phyloP scores from a whole-genome alignment of 2,888 invertebrate genomes.

The Luffia ferchaultella region DNA sequence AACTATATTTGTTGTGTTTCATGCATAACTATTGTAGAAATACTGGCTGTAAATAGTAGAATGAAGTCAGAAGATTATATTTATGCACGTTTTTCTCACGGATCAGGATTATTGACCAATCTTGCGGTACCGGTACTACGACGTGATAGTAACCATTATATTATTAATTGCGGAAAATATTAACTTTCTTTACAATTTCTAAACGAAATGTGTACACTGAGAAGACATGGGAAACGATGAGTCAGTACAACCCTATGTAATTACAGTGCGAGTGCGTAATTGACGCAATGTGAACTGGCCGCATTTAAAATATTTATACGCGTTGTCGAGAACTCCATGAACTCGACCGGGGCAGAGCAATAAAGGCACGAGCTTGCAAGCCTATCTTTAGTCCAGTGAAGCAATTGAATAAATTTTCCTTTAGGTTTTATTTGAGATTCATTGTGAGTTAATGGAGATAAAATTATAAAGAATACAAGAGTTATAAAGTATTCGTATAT shows the following conservation, averaged over 20 bases:
- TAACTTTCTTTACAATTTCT: not conserved
- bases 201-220: too few relatives aligned
- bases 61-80: not conserved
- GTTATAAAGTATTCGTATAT: not conserved
- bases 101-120: constrained; percentile 6
- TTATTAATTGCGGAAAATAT: constrained; percentile 17
- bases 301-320: constrained; percentile 1
- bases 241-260: constrained; percentile 16
- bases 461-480: too few relatives aligned
- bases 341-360: not conserved
- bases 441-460: too few relatives aligned
- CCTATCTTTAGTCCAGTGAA: not conserved
- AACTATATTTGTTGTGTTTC: too few relatives aligned
- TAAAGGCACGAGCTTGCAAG: not conserved
- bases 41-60: not conserved
- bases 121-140: constrained; percentile 9
- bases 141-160: constrained; percentile 22
- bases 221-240: constrained; percentile 23
- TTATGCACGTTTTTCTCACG: constrained; percentile 8
- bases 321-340: not conserved
- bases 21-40: too few relatives aligned
- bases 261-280: constrained; percentile 27
- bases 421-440: too few relatives aligned
- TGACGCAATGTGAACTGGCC: constrained; percentile 41
- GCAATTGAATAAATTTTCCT: not conserved